A percentile compares a stretch with the other conserved stretches of the same genome.
Conservation (phyloP, 2,797 vertebrate genomes). For the Staurois parvus region DNA sequence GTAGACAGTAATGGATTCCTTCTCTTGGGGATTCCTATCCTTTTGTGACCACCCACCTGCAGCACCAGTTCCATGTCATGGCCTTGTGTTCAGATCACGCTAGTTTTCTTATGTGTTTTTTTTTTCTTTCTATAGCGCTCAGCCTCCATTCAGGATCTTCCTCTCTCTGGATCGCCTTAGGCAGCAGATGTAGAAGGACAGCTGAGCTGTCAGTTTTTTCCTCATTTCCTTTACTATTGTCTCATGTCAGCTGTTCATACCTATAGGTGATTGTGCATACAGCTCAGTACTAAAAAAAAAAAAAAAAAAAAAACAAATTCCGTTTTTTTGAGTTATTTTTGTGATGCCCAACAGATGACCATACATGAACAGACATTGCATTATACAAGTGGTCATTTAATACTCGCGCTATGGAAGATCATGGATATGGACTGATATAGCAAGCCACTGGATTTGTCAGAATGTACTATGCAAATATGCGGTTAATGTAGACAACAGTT, state of each 20-base stretch:
- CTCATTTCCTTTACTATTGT: neutral
- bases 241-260: neutral
- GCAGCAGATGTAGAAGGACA: conserved; percentile 9
- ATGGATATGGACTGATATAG: too few species aligned
- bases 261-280: neutral
- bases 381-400: too few species aligned
- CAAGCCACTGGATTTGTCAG: too few species aligned
- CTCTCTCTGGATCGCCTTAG: neutral
- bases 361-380: neutral
- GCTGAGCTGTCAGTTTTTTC: conserved; percentile 2
- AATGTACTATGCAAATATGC: neutral
- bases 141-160: neutral
- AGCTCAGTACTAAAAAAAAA: neutral
- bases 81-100: neutral
- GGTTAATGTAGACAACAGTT: neutral
- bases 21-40: neutral
- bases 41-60: neutral
- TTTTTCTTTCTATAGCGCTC: neutral
- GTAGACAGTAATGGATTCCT: neutral
- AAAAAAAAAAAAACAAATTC: neutral
- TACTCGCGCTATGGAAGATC: too few species aligned
- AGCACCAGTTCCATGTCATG: neutral
- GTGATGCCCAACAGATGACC: neutral
- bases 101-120: neutral
- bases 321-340: neutral